Percentiles rank a stretch among this genome's conserved stretches.
Evolutionary conservation across 2,888 invertebrate species (phyloP).

Genomic region (Sycophila texana): DNA sequence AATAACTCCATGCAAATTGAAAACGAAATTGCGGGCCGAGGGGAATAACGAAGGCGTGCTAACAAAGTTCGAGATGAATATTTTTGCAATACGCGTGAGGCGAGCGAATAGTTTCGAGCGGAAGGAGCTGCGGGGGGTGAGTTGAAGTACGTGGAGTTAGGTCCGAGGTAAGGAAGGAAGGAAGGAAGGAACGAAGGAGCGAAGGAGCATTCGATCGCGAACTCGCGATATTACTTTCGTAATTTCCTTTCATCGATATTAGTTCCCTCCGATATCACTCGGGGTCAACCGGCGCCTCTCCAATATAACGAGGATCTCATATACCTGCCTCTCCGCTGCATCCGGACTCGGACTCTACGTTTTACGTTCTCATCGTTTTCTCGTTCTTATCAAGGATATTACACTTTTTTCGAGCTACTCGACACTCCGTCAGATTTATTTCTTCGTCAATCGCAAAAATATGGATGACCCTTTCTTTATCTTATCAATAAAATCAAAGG

Average conservation of each 20-base stretch:
- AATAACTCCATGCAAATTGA: neutral
- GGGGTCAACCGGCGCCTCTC: conserved; percentile 30
- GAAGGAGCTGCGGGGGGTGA: too few relatives aligned
- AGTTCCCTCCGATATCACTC: conserved; percentile 46
- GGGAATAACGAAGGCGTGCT: too few relatives aligned
- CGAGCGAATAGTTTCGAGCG: too few relatives aligned
- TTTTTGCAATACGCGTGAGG: too few relatives aligned
- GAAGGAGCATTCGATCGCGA: conserved; percentile 32
- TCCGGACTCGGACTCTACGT: conserved; percentile 5
- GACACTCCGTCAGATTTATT: neutral
- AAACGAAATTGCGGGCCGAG: too few relatives aligned
- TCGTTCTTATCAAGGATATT: neutral
- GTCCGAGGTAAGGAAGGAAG: neutral
- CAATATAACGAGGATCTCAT: conserved; percentile 19
- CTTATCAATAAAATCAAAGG: neutral
- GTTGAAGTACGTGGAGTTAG: neutral
- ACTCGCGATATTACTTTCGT: conserved; percentile 52
- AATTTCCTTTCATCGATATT: conserved; percentile 55
- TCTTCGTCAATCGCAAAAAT: neutral
- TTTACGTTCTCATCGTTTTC: neutral
- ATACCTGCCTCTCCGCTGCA: neutral
- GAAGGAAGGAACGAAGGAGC: conserved; percentile 11
- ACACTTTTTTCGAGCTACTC: neutral
- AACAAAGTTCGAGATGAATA: too few relatives aligned
- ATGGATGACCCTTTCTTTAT: too few relatives aligned